Evolutionary conservation across 2,113 vertebrate species (phyloP).

Genomic region (Aepyceros melampus): DNA sequence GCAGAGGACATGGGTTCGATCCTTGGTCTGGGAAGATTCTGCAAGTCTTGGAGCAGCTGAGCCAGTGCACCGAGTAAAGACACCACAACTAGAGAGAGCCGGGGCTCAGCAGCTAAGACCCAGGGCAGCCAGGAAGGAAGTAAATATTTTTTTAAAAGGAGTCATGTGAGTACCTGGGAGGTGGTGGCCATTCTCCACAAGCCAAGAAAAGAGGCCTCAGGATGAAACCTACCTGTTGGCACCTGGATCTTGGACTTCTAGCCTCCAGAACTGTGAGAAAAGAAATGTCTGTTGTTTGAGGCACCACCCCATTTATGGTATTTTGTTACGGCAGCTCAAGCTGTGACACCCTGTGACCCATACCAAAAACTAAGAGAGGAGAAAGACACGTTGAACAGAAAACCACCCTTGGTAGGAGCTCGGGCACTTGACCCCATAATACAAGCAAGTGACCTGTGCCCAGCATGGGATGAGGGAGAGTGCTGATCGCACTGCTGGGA

Average conservation of each 20-base stretch:
- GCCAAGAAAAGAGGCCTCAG: neutral
- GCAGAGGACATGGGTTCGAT: neutral
- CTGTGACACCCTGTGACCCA: neutral
- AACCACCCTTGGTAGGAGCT: neutral
- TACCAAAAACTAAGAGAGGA: neutral
- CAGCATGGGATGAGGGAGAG: neutral
- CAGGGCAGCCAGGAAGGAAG: neutral
- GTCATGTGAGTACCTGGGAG: neutral
- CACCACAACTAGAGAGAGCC: neutral
- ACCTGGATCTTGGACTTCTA: neutral
- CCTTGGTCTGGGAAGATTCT: neutral
- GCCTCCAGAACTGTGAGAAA: neutral
- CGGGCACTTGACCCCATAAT: neutral
- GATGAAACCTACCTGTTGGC: neutral
- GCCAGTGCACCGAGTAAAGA: neutral
- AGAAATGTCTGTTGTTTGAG: neutral
- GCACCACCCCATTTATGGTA: neutral
- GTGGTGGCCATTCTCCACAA: fast-evolving
- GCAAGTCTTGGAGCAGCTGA: neutral
- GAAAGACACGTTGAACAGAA: neutral
- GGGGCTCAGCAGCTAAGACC: neutral
- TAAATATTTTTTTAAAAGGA: neutral
- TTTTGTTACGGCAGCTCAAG: neutral
- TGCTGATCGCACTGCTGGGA: neutral
- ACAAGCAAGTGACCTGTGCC: neutral